Base-by-base conservation (phyloP, 1,140 invertebrate genomes). In the Formica selysi region DNA sequence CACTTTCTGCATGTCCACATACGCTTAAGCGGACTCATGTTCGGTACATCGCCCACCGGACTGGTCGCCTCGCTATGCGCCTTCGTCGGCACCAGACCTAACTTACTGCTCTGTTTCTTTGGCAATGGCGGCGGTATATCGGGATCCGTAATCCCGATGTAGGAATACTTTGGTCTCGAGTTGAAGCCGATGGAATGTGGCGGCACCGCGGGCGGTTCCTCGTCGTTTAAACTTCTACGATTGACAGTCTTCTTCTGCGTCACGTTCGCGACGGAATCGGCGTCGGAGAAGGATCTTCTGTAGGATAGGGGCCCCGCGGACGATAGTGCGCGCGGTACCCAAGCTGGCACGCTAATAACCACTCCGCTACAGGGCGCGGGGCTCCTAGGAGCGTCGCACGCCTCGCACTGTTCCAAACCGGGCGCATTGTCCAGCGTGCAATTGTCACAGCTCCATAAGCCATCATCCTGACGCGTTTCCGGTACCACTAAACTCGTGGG, bases 1-100 rank as follows among this genome's bases (percentile, higher is more conserved):
- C 98, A 98, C 94, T 98, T 97, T 79, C 96, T 95, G 95, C 98
- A 98, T 67, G 97, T 97, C 98, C 98, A 98, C 96, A 98, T 97
- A 86, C 97, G 96, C 81, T 96, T 96, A 29, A 96, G 89, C n/a
- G 95, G 93, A 78, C 93, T 95, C 22, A 94, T 86, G 22, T 87
- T 90, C 5, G 89, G 79, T 54, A 91, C 51, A 62, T 92, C 90
- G 10, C 91, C 91, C 7, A 95, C 88, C 32, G 94, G 93, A 90
- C 94, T 95, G 13, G 94, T 93, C 0, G 94, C 92, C 88, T 95
- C 95, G 76, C 93, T 95, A 71, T 95, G 95, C 10, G 95, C 93
- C 85, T 94, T 91, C 61, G 93, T 89, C 76, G 94, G 70, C 74
- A 94, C 76, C 36, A 93, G 73, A 44, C 88, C 88, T 71, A 92